These are phyloP conservation scores for Podabrus alpinus DNA, from an alignment of 2,888 invertebrate genomes.

Conservation along the genomic window DNA sequence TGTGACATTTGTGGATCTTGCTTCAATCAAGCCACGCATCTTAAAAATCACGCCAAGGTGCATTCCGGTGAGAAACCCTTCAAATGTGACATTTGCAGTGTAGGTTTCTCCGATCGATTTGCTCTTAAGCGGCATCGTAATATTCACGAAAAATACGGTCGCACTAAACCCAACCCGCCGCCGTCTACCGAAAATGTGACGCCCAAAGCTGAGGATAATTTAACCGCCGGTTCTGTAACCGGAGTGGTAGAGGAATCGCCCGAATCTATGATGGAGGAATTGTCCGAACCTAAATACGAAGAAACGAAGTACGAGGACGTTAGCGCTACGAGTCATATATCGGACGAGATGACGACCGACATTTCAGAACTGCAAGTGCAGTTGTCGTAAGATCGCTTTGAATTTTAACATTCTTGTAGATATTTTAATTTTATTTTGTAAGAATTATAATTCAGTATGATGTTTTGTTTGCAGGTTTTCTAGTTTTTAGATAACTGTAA, in stretches of 20 bases:
- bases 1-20: slow-evolving; percentile 89
- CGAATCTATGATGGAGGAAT: slow-evolving; percentile 19
- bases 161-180: slow-evolving; percentile 57
- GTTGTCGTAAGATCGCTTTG: slow-evolving; percentile 43
- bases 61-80: slow-evolving; percentile 83
- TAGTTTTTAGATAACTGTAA: neutral
- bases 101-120: slow-evolving; percentile 85
- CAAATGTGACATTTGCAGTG: slow-evolving; percentile 82
- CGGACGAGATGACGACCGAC: slow-evolving; percentile 51
- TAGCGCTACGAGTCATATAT: slow-evolving; percentile 33
- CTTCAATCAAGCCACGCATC: slow-evolving; percentile 86
- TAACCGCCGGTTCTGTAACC: neutral
- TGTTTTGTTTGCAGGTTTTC: neutral
- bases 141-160: slow-evolving; percentile 86
- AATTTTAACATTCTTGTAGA: neutral
- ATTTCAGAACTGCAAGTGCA: slow-evolving; percentile 54
- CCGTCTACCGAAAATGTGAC: slow-evolving; percentile 27
- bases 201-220: neutral
- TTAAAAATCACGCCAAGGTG: slow-evolving; percentile 86
- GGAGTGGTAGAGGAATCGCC: slow-evolving; percentile 24
- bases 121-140: slow-evolving; percentile 84
- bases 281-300: slow-evolving; percentile 47
- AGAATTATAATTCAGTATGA: neutral
- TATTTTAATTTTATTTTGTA: neutral
- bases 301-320: slow-evolving; percentile 42